Conservation (phyloP, 2,797 vertebrate genomes). For the Meriones psammophilus region DNA sequence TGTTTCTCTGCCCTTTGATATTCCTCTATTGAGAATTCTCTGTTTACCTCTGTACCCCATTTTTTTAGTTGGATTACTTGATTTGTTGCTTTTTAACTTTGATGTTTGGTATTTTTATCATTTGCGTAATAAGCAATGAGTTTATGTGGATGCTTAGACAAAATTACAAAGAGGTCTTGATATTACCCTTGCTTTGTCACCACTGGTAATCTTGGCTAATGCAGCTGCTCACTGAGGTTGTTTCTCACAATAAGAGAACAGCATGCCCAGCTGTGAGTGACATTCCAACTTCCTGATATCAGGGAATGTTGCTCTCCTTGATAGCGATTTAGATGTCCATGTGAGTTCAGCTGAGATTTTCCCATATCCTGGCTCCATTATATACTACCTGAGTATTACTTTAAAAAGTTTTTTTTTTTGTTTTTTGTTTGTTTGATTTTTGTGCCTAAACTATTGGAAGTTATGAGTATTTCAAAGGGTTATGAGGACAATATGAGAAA, state of each 20-base stretch:
- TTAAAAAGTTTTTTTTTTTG: constrained; percentile 19
- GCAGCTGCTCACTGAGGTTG: neutral
- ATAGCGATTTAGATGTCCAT: neutral
- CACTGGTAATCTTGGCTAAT: neutral
- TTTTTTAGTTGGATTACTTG: too few relatives aligned
- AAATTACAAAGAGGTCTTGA: constrained; percentile 23
- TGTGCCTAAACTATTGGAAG: constrained; percentile 20
- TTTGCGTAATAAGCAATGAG: neutral
- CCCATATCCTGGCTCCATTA: neutral
- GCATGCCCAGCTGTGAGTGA: neutral
- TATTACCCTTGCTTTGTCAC: constrained; percentile 21
- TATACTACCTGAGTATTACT: neutral
- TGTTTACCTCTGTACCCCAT: too few relatives aligned
- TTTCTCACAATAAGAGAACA: neutral
- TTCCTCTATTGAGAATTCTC: too few relatives aligned
- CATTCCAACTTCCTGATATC: neutral
- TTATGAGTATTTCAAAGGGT: constrained; percentile 1
- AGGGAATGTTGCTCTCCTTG: neutral
- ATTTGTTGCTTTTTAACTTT: too few relatives aligned
- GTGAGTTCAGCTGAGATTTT: neutral
- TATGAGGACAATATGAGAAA: neutral
- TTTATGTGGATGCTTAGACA: neutral
- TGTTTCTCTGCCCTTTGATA: too few relatives aligned
- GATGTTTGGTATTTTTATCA: neutral
- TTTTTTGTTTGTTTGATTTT: neutral